Evolutionary conservation across 2,797 vertebrate genomes (phyloP), one percentile per base, ranked within the genome.

Genomic region (Saxicola maurus): DNA sequence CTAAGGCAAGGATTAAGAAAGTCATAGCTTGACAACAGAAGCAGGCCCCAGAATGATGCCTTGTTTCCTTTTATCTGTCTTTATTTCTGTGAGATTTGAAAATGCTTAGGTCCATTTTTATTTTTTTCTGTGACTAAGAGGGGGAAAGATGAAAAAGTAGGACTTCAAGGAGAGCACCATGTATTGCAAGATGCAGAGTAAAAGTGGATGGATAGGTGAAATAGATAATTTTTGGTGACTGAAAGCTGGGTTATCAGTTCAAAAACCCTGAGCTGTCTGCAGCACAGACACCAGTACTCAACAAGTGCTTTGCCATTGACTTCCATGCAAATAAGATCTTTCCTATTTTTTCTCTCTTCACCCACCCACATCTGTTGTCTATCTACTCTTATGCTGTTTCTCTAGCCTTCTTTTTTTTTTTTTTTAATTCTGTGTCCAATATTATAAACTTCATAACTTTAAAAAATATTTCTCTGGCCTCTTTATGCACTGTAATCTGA

Each of bases 341-440:
- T 62, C 65, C 45, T 91, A 42, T 76, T 93, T 82, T 82, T 89
- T 84, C 52, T 86, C 38, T 65, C 65, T 76, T 93, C 86, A 96
- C 71, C 68, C 88, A 91, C 83, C 87, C 92, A 91, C 92, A 96
- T 95, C 95, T 96, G 95, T 96, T 49, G 1, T 86, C 91, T 92
- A 66, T 95, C 94, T 94, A 91, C 90, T 91, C 82, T 85, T 90
- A 46, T 55, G 74, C 31, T 86, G 90, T 65, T 93, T 93, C 83
- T 93, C 86, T 92, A 80, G 25, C 0, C 13, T 33, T 55, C 75
- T 91, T 92, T 94, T 91, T 33, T 33, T 33, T 33, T 37, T 93
- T 27, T 95, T 95, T 82, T 1, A 87, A 78, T 95, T 92, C 91
- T 92, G 37, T 92, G 93, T 94, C 94, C 83, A 96, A 80, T 89